Percentiles rank a stretch among this genome's conserved stretches.
Conservation (phyloP, 2,113 vertebrate genomes). For the Corythoichthys intestinalis region DNA sequence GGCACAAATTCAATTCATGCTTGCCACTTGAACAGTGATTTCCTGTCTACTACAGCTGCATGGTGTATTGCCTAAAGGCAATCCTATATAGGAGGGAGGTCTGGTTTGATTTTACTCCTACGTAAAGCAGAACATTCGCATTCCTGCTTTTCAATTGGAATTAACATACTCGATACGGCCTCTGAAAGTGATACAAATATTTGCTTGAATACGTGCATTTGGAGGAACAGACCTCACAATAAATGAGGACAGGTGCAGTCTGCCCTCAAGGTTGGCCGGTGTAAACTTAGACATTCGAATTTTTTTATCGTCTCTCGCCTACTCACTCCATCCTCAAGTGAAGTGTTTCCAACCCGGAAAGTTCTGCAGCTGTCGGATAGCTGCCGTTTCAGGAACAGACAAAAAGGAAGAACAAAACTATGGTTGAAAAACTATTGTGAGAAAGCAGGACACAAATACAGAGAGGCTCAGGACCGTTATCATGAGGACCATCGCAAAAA, state of each 20-base stretch:
- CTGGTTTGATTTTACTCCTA: slow-evolving; percentile 59
- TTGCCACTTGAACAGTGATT: slow-evolving; percentile 44
- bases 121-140: slow-evolving; percentile 50
- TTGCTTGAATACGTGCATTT: slow-evolving; percentile 45
- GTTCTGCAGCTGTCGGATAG: slow-evolving; percentile 27
- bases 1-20: slow-evolving; percentile 23
- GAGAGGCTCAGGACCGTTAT: slow-evolving; percentile 47
- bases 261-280: slow-evolving; percentile 24
- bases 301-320: slow-evolving; percentile 26
- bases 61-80: slow-evolving; percentile 46
- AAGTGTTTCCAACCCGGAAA: slow-evolving; percentile 55
- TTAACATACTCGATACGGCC: slow-evolving; percentile 50
- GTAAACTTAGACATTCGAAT: slow-evolving; percentile 51
- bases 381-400: slow-evolving; percentile 39
- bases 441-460: slow-evolving; percentile 38
- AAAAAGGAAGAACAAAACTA: slow-evolving; percentile 35
- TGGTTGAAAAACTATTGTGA: slow-evolving; percentile 33
- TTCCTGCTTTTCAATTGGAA: slow-evolving; percentile 60
- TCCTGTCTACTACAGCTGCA: slow-evolving; percentile 51
- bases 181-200: slow-evolving; percentile 45
- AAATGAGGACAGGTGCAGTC: slow-evolving; percentile 37
- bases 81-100: slow-evolving; percentile 41
- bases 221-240: slow-evolving; percentile 20
- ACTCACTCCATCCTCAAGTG: slow-evolving; percentile 32
- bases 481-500: slow-evolving; percentile 39